Conservation (phyloP, 2,888 invertebrate genomes). For the Apamea crenata region DNA sequence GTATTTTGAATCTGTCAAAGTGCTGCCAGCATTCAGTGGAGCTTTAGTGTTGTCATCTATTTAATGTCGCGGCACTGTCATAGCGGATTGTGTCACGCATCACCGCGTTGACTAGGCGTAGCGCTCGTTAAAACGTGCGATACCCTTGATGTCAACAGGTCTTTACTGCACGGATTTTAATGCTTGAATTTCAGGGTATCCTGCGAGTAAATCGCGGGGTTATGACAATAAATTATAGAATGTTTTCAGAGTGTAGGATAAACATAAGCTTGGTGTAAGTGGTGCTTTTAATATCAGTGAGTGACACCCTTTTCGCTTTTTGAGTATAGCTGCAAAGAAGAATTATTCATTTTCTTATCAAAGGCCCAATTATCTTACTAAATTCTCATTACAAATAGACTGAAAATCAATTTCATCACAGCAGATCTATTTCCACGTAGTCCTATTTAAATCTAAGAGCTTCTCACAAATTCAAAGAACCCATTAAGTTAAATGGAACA, state of each 20-base stretch:
- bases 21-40: not conserved
- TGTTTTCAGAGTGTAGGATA: not conserved
- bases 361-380: not conserved
- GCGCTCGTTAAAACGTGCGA: slow-evolving; percentile 15
- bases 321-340: not conserved
- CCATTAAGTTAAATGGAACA: slow-evolving; percentile 50
- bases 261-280: slow-evolving; percentile 1
- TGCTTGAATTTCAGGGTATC: not conserved
- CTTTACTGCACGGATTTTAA: not conserved
- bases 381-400: not conserved
- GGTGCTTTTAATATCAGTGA: not conserved
- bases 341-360: not conserved
- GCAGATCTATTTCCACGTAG: slow-evolving; percentile 27
- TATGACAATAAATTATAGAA: not conserved
- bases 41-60: slow-evolving; percentile 10
- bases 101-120: not conserved
- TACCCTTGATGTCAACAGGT: slow-evolving; percentile 19
- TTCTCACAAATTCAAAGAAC: slow-evolving; percentile 43
- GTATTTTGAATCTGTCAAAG: slow-evolving; percentile 18
- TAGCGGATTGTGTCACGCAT: slow-evolving; percentile 11
- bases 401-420: not conserved
- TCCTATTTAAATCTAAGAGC: slow-evolving; percentile 39
- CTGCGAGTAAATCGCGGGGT: not conserved
- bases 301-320: not conserved
- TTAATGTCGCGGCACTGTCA: slow-evolving; percentile 4